Base-by-base conservation (phyloP, 2,797 vertebrate genomes). In the Muscicapa striata region DNA sequence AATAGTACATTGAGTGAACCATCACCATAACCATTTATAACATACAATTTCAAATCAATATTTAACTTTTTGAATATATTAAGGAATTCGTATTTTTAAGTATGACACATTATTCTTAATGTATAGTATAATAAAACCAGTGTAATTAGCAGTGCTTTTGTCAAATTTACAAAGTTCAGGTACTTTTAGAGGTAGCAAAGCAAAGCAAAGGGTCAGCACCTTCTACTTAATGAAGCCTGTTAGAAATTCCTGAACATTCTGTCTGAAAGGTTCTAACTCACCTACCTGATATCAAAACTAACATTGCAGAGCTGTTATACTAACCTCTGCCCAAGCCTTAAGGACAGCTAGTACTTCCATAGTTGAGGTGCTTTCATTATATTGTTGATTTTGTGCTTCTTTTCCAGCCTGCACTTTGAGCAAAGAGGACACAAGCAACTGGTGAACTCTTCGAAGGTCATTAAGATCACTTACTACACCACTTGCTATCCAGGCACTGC, bases 241-340 rank as follows among this genome's bases (percentile, higher is more conserved):
- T 58, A 46, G 38, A 80, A 79, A 66, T 59, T 78, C 20, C 55
- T 36, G 15, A 90, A 93, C 66, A 38, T 48, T 62, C 30, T 48
- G 12, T 26, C 26, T 57, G 20, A 91, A 87, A 75, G 27, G 20
- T 51, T 85, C 43, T 61, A 76, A 67, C 23, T 63, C 11, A 29
- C 26, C n/a, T 27, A 78, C 13, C 8, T 54, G 3, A 41, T 69
- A 90, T 6, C 38, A 58, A 81, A 61, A 72, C 38, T 63, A 36
- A 32, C 4, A 29, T 24, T 40, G 82, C 29, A 72, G 17, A 92
- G 32, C 27, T 67, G 61, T 72, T 78, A 52, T 6, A 96, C 96
- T 91, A 81, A 99, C 99, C 98, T 99, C 98, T 34, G 99, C 99
- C 99, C 99, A 99, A 91, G 99, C 99, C 96, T 99, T 99, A n/a